These are phyloP conservation scores for Gasterosteus nipponicus DNA, from an alignment of 2,113 vertebrate species.

Conservation along the genomic window DNA sequence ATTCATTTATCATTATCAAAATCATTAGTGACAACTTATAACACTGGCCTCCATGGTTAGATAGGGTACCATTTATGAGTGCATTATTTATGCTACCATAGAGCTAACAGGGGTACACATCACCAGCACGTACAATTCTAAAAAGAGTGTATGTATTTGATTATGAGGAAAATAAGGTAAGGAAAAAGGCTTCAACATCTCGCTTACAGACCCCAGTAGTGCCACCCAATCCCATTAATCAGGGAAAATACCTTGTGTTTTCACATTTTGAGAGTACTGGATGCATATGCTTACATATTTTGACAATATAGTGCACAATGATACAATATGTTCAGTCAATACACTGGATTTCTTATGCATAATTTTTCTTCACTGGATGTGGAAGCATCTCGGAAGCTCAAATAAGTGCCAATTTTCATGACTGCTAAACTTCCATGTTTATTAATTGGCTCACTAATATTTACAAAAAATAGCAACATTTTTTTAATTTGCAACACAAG, in stretches of 20 bases:
- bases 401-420: slow-evolving; percentile 57
- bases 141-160: slow-evolving; percentile 29
- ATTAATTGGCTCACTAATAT: not conserved
- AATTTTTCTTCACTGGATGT: slow-evolving; percentile 21
- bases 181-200: not conserved
- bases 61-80: not conserved
- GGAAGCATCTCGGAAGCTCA: slow-evolving; percentile 15
- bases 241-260: slow-evolving; percentile 10
- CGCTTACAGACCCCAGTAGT: not conserved
- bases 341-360: slow-evolving; percentile 12
- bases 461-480: slow-evolving; percentile 6
- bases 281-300: not conserved
- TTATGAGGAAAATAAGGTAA: not conserved
- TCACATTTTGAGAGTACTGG: not conserved
- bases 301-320: slow-evolving; percentile 13
- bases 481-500: not conserved
- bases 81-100: not conserved
- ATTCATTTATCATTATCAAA: slow-evolving; percentile 1
- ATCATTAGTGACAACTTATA: not conserved
- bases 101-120: not conserved
- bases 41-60: not conserved
- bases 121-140: slow-evolving; percentile 7
- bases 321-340: slow-evolving; percentile 7
- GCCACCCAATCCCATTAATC: not conserved
- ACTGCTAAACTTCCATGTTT: slow-evolving; percentile 13